Base-by-base conservation (phyloP, 2,797 vertebrate genomes). In the Falco peregrinus region DNA sequence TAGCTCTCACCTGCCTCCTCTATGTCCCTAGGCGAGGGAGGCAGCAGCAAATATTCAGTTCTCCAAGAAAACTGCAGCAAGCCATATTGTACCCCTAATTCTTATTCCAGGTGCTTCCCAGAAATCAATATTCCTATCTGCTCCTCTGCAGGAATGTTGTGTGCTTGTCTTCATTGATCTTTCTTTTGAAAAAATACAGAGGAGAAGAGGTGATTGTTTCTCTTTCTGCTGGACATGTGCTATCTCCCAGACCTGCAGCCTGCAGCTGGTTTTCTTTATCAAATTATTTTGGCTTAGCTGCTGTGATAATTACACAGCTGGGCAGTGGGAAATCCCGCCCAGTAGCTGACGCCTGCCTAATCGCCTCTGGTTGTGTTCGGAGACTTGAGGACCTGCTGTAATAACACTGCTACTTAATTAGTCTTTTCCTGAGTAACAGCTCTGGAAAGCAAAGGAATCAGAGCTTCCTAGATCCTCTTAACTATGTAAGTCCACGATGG, bases 371-470 rank as follows among this genome's bases (percentile, higher is more conserved):
- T 93, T 61, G 71, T 88, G 84, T 37, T 93, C 4, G 0, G 94
- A 94, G 95, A 37, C 89, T 92, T 3, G 22, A 81, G 73, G 90
- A 97, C 93, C 92, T 96, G 89, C 93, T 97, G 94, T 81, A 97
- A 96, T 95, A 96, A 96, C 96, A 95, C 94, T 13, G 6, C 84
- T 90, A 75, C 90, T 96, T 96, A 96, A 97, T 96, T 97, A 95
- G 94, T 87, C 89, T 93, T 93, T 96, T 97, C 95, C 96, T 96
- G 94, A 95, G 68, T 9, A 90, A 90, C 4, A 2, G 75, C 93
- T 71, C 95, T 93, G 90, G 84, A 91, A 92, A 90, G 94, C 61
- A 84, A 84, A 96, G 39, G 61, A 48, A 10, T 86, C 3, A 29
- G 53, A 69, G 87, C 76, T 96, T 96, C 90, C 92, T 87, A 68